Evolutionary conservation across 2,888 invertebrate genomes (phyloP).

Genomic region (Hirtodrosophila histrioides): DNA sequence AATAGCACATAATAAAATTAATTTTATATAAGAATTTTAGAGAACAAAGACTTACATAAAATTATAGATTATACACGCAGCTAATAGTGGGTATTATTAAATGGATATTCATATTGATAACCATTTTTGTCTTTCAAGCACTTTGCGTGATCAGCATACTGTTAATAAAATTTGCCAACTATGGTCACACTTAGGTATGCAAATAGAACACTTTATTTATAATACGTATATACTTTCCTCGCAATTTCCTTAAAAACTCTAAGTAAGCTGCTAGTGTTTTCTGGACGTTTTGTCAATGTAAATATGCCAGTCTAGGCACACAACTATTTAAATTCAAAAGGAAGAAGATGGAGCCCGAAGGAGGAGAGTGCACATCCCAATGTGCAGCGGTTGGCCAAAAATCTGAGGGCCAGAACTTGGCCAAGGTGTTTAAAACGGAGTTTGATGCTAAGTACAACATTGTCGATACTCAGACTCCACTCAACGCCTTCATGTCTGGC

Average conservation of each 20-base stretch:
- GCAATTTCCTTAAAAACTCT: not conserved
- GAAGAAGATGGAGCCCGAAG: conserved; percentile 31
- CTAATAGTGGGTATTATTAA: not conserved
- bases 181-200: conserved; percentile 31
- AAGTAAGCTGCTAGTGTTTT: conserved; percentile 25
- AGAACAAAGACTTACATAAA: no score
- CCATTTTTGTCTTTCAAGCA: not conserved
- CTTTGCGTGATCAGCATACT: conserved; percentile 20
- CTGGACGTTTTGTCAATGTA: not conserved
- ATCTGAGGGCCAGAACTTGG: conserved; percentile 6
- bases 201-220: conserved; percentile 24
- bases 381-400: not conserved
- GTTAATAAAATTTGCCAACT: not conserved
- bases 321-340: conserved; percentile 9
- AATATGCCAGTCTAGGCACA: conserved; percentile 29
- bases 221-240: not conserved
- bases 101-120: no score
- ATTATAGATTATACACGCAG: no score
- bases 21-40: no score
- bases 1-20: not conserved
- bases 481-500: conserved; percentile 86
- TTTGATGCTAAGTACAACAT: conserved; percentile 84
- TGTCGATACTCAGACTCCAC: conserved; percentile 86
- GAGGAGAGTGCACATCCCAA: conserved; percentile 8
- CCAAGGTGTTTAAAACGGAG: conserved; percentile 61